These are phyloP conservation scores for Halesus radiatus DNA, from an alignment of 1,140 invertebrate genomes.

Conservation along the genomic window DNA sequence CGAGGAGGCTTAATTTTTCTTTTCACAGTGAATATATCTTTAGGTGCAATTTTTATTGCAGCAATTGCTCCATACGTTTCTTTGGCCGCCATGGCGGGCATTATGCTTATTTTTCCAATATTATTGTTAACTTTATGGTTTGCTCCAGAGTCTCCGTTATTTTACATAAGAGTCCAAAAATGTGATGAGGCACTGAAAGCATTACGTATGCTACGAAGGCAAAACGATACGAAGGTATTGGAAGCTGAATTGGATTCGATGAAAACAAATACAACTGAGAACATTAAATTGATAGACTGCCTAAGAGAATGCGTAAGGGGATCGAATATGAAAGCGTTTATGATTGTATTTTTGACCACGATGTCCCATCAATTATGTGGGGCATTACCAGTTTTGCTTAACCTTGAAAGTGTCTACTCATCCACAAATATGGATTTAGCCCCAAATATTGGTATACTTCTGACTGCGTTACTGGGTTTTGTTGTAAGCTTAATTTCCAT, in stretches of 20 bases:
- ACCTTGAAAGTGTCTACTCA: slow-evolving; percentile 32
- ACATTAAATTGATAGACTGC: slow-evolving; percentile 31
- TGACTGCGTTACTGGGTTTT: slow-evolving; percentile 9
- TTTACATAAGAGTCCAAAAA: slow-evolving; percentile 29
- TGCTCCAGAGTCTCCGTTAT: slow-evolving; percentile 45
- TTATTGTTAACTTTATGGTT: slow-evolving; percentile 39
- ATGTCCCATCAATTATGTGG: slow-evolving; percentile 28
- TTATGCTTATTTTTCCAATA: slow-evolving; percentile 39
- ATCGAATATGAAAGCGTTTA: slow-evolving; percentile 41
- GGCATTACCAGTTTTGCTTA: slow-evolving; percentile 3
- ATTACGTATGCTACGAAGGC: slow-evolving; percentile 32
- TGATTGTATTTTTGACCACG: slow-evolving; percentile 31
- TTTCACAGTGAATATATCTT: slow-evolving; percentile 8
- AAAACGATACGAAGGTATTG: slow-evolving; percentile 13
- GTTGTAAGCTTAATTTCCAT: slow-evolving; percentile 19
- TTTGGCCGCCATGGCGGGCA: slow-evolving; percentile 34
- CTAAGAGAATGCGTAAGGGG: slow-evolving; percentile 35
- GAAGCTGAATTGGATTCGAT: slow-evolving; percentile 38
- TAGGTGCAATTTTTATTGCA: slow-evolving; percentile 27
- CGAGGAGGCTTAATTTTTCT: slow-evolving; percentile 42
- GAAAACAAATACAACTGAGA: slow-evolving; percentile 12
- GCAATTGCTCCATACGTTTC: slow-evolving; percentile 41
- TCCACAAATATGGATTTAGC: slow-evolving; percentile 25
- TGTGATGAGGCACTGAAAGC: slow-evolving; percentile 15
- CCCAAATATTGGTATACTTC: slow-evolving; percentile 31